Base-by-base conservation (phyloP, 2,888 invertebrate genomes). In the Galerucella calmariensis region DNA sequence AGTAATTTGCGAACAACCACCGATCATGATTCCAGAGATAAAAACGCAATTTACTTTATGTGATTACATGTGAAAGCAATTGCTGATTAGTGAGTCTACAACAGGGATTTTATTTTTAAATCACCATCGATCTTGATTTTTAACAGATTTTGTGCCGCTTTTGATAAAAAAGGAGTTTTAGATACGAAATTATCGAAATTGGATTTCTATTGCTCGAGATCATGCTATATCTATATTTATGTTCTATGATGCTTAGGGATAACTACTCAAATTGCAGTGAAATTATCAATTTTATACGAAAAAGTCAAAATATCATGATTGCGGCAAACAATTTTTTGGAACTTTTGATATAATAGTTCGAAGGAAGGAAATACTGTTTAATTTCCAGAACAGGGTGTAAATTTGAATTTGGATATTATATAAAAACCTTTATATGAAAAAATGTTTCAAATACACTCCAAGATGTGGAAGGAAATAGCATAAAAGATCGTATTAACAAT, bases 31-130 rank as follows among this genome's bases (percentile, higher is more conserved):
- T 58, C 48, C 12, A 66, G 16, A 72, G 72, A 72, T 72, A 72
- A 72, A 72, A 72, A 72, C 63, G 58, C 20, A 65, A 65, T 65
- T 65, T 65, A 46, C 63, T 67, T 67, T 72, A 72, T 67, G 46
- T 66, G 66, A 67, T 72, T 72, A 72, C 72, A 69, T 69, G 69
- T 69, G 58, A 35, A 69, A 63, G 62, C 62, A 63, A 72, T 72
- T 59, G 66, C 59, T 72, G 66, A 72, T 72, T 72, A 71, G 58
- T 72, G 51, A 56, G 48, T 35, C 51, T 59, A 59, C 35, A 69
- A 51, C 69, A 41, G 27, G 51, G 20, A 62, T 69, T 69, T 65
- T 65, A 46, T 65, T 65, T 65, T 65, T 65, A 65, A 65, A 65
- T 46, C 20, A 46, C 63, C 46, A 65, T 46, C 12, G 20, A 44